These are phyloP conservation scores for Choloepus hoffmanni DNA, from an alignment of 2,113 vertebrate species.

Conservation along the genomic window DNA sequence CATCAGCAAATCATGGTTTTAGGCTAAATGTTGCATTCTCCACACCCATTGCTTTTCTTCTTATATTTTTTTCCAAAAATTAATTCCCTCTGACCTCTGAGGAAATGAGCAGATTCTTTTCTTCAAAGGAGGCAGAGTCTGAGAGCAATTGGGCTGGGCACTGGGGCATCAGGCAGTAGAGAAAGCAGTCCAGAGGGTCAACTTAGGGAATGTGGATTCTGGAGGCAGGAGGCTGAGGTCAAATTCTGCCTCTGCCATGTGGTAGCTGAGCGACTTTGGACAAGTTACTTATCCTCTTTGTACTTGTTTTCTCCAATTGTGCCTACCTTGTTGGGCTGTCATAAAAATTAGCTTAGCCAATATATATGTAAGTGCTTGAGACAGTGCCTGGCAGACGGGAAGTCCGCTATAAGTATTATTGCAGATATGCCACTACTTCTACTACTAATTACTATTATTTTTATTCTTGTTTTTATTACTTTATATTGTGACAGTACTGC, in stretches of 20 bases:
- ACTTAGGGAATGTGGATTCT: not conserved
- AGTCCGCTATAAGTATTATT: not conserved
- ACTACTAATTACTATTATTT: no score
- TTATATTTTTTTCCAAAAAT: not conserved
- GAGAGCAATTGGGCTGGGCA: not conserved
- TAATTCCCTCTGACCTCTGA: not conserved
- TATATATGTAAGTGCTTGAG: accelerated
- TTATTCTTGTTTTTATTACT: not conserved
- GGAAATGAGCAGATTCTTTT: not conserved
- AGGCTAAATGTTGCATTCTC: not conserved
- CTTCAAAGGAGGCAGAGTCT: not conserved
- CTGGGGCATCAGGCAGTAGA: not conserved
- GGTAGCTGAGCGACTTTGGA: not conserved
- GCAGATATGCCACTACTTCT: not conserved
- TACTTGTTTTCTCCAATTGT: not conserved
- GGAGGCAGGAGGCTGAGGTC: not conserved
- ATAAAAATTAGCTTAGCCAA: not conserved
- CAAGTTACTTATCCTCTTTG: not conserved
- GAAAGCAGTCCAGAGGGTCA: no score
- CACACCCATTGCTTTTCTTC: not conserved
- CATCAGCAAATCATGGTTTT: not conserved
- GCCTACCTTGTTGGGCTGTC: not conserved
- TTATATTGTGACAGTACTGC: not conserved
- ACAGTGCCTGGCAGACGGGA: not conserved
- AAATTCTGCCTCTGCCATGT: not conserved